phyloP scores from a whole-genome alignment of 2,797 vertebrate genomes.

The Ptychobarbus kaznakovi region DNA sequence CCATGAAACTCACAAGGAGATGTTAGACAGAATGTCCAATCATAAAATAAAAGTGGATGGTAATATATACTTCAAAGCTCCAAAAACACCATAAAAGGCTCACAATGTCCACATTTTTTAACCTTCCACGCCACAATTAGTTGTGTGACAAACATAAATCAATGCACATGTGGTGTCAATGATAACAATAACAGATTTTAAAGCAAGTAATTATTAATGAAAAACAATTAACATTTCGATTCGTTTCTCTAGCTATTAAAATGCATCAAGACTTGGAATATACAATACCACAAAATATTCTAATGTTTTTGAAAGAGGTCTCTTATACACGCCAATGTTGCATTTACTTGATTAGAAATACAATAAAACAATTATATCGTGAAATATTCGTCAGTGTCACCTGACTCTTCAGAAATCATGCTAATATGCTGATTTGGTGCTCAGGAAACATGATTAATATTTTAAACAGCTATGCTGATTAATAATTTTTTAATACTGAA shows the following conservation, averaged over 20 bases:
- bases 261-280: neutral
- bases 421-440: neutral
- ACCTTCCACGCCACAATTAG: neutral
- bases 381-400: too few relatives aligned
- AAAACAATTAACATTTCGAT: neutral
- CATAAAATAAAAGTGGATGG: neutral
- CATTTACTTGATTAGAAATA: too few relatives aligned
- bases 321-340: neutral
- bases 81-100: neutral
- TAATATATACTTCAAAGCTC: neutral
- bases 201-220: neutral
- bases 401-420: too few relatives aligned
- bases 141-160: neutral
- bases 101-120: neutral
- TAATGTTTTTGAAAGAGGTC: neutral
- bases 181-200: neutral
- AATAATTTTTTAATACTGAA: neutral
- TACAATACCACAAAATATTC: neutral
- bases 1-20: neutral
- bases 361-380: too few relatives aligned
- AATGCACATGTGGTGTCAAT: neutral
- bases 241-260: neutral
- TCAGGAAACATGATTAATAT: neutral
- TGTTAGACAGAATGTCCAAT: neutral
- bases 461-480: neutral